Conservation (phyloP, 2,113 vertebrate species). For the Campylorhamphus procurvoides region DNA sequence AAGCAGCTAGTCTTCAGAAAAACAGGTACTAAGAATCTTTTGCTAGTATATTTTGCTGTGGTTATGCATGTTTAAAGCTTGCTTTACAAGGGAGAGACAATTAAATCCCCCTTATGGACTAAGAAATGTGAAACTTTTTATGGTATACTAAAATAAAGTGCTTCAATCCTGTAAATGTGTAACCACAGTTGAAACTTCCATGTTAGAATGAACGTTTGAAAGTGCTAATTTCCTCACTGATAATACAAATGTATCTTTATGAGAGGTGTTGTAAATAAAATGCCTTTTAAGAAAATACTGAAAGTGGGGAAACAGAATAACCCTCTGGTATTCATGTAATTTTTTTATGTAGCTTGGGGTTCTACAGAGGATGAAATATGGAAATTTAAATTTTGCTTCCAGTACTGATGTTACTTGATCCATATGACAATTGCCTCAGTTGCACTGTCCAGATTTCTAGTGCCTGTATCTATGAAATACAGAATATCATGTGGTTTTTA, state of each 20-base stretch:
- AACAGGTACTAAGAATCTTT: background rate
- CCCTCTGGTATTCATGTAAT: rapidly evolving
- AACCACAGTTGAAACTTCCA: background rate
- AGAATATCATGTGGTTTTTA: background rate
- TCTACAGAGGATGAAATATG: background rate
- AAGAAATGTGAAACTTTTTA: background rate
- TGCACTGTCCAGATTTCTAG: background rate
- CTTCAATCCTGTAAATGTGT: background rate
- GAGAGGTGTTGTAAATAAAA: background rate
- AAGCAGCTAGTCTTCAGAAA: background rate
- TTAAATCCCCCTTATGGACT: too few species aligned
- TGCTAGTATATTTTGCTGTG: background rate
- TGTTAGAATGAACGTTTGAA: background rate
- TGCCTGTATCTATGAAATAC: background rate
- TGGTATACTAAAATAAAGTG: background rate
- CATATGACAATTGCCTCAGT: background rate
- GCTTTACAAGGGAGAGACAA: background rate
- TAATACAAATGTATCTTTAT: background rate
- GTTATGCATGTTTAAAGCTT: background rate
- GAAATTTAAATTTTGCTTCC: background rate
- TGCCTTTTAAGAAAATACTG: background rate
- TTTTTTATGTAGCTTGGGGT: background rate
- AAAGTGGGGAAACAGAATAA: background rate
- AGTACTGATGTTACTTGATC: background rate
- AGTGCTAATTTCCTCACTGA: background rate